phyloP scores from a whole-genome alignment of 2,113 vertebrate genomes.

The Corydoras maculifer region DNA sequence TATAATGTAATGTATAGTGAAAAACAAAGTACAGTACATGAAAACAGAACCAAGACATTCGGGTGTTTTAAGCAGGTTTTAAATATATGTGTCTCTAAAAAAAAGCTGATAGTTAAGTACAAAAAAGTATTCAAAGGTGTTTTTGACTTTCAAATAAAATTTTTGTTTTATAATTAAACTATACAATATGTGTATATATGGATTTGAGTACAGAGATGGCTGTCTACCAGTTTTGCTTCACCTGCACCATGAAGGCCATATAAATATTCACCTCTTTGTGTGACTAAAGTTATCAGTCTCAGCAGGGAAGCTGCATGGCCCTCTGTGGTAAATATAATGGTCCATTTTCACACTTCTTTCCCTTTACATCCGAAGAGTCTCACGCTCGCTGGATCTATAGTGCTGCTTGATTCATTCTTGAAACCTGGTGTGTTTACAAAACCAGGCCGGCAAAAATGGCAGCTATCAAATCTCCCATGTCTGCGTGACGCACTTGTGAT shows the following conservation, averaged over 20 bases:
- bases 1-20: too few relatives aligned
- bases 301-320: conserved; percentile 35
- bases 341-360: conserved; percentile 49
- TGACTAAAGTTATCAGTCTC: conserved; percentile 9
- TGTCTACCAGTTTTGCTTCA: not conserved
- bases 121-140: too few relatives aligned
- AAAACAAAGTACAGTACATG: too few relatives aligned
- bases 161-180: too few relatives aligned
- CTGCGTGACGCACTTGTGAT: conserved; percentile 52
- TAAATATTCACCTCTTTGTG: conserved; percentile 51
- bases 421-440: conserved; percentile 64
- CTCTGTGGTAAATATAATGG: conserved; percentile 47
- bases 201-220: not conserved
- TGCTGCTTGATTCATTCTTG: conserved; percentile 44
- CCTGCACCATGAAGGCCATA: conserved; percentile 40
- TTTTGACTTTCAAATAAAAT: too few relatives aligned
- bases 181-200: not conserved
- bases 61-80: too few relatives aligned
- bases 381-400: conserved; percentile 33
- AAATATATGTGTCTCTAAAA: too few relatives aligned
- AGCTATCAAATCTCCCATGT: conserved; percentile 47
- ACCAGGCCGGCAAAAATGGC: conserved; percentile 55
- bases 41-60: too few relatives aligned
- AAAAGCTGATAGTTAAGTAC: too few relatives aligned
- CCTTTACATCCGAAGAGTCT: conserved; percentile 47